Base-by-base conservation (phyloP, 1,140 invertebrate genomes). In the Drosophila chauvacae region DNA sequence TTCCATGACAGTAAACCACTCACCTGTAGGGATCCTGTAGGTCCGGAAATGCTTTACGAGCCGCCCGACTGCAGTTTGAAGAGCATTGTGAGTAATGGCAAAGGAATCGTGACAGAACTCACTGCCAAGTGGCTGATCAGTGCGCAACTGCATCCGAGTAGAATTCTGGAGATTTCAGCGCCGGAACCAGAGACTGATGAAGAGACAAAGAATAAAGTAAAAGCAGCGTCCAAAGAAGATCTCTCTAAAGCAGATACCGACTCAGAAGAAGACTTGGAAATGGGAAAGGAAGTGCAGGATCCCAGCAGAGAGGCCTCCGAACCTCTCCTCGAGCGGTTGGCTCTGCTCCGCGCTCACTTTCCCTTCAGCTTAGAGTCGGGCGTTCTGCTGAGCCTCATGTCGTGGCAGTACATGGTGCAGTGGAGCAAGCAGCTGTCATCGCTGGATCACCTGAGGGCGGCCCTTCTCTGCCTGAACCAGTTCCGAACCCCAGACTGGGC, bases 391-490 rank as follows among this genome's bases (percentile, higher is more conserved):
- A 95, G 96, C 13, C 97, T 98, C 92, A 95, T 98, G 93, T 95
- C 95, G 78, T 98, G 97, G 98, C 97, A 98, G 91, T 97, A 97
- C 93, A 95, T 96, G 63, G 94, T 96, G 70, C 94, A 94, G 57
- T 98, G 97, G 97, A 96, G 96, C 91, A 97, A 96, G 92, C 95
- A 96, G 77, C 94, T 96, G 64, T 94, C 95, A 51, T 94, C 94
- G 59, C 93, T 96, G n/a, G 92, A 94, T 3, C 93, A 94, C 77
- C 93, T 97, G 4, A 93, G 95, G 69, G 94, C 95, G 13, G 94
- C 95, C 0, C 79, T 97, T 3, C 92, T 92, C 44, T 96, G 95
- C 84, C 91, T 96, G 14, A 26, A 42, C 14, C 61, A 72, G 66
- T 94, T 90, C 57, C 93, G 72, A 64, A 77, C 92, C 86, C 41